phyloP scores from a whole-genome alignment of 2,888 invertebrate species.

The Drosophila macrothrix region DNA sequence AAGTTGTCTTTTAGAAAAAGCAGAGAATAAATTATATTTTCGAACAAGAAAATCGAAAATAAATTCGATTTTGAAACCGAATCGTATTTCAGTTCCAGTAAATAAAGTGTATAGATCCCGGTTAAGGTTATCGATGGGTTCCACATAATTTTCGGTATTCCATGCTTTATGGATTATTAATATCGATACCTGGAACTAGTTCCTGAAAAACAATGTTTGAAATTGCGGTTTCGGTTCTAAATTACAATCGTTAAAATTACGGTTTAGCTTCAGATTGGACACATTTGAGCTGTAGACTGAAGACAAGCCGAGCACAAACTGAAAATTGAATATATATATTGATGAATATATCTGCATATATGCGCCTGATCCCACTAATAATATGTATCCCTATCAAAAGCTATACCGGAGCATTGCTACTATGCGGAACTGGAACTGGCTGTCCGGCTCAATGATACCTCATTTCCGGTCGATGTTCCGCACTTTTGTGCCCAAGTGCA shows the following conservation, averaged over 20 bases:
- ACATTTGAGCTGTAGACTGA: neutral
- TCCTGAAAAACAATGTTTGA: neutral
- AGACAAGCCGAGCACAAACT: neutral
- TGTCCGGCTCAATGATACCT: conserved; percentile 58
- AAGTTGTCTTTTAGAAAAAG: neutral
- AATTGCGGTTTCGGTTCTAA: neutral
- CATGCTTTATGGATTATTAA: neutral
- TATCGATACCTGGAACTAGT: neutral
- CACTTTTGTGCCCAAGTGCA: conserved; percentile 61
- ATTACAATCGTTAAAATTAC: neutral
- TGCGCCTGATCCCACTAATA: neutral
- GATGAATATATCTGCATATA: neutral
- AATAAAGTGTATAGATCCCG: no score
- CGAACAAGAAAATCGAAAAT: no score
- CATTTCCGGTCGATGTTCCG: conserved; percentile 57
- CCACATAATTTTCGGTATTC: no score
- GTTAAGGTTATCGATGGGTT: neutral
- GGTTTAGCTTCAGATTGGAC: neutral
- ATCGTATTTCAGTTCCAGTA: no score
- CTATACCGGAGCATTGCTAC: conserved; percentile 59
- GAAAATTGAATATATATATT: neutral
- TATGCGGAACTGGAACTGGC: conserved; percentile 69
- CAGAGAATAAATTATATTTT: no score
- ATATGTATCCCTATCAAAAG: conserved; percentile 23
- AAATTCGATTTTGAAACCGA: no score